phyloP scores from a whole-genome alignment of 2,888 invertebrate species.

The Mythimna impura region DNA sequence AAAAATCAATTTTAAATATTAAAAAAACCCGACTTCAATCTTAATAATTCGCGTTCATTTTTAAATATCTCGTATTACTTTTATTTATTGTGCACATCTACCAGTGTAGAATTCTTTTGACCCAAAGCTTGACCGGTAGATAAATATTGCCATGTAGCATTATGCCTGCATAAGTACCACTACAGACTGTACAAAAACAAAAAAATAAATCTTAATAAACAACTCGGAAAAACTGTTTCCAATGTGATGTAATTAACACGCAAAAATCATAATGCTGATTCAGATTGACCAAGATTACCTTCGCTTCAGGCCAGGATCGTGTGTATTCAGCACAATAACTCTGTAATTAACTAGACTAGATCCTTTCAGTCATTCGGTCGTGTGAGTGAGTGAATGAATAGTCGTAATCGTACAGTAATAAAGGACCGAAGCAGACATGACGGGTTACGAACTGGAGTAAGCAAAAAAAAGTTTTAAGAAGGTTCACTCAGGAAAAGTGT shows the following conservation, averaged over 20 bases:
- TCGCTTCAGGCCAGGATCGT: constrained; percentile 13
- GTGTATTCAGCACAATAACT: constrained; percentile 35
- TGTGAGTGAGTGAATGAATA: constrained; percentile 48
- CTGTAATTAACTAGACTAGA: constrained; percentile 53
- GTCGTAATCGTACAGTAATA: constrained; percentile 60
- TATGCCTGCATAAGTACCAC: too few relatives aligned
- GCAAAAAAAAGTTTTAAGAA: constrained; percentile 24
- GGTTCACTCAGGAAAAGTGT: constrained; percentile 1
- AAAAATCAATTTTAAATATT: too few relatives aligned
- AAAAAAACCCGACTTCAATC: too few relatives aligned
- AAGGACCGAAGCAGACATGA: constrained; percentile 55
- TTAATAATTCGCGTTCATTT: too few relatives aligned
- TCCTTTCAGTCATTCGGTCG: constrained; percentile 32
- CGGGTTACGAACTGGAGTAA: constrained; percentile 44
- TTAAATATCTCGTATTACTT: too few relatives aligned
- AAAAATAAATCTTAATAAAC: too few relatives aligned
- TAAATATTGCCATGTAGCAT: too few relatives aligned
- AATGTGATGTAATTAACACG: not conserved
- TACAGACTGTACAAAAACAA: too few relatives aligned
- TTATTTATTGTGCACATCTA: too few relatives aligned
- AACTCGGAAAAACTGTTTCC: not conserved
- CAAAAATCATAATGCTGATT: constrained; percentile 19
- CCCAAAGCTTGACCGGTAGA: too few relatives aligned
- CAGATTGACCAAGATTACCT: constrained; percentile 8
- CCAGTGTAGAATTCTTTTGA: too few relatives aligned